Evolutionary conservation across 1,140 invertebrate species (phyloP).

Genomic region (Pseudomyrmex concolor): DNA sequence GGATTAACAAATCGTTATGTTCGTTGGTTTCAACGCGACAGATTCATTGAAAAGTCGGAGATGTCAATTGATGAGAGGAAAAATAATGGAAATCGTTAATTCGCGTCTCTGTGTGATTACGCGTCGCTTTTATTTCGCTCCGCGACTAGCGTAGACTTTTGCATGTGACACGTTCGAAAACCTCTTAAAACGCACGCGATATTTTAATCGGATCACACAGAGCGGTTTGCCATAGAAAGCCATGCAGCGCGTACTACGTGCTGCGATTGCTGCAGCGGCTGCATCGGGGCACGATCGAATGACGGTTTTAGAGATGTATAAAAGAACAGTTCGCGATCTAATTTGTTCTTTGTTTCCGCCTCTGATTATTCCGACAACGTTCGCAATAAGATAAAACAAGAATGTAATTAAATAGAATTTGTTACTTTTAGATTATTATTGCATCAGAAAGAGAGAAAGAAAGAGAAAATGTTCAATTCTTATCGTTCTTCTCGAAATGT

Average conservation of each 20-base stretch:
- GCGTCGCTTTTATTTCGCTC: conserved; percentile 14
- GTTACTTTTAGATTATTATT: background rate
- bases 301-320: conserved; percentile 14
- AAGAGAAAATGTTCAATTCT: background rate
- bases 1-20: background rate
- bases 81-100: conserved; percentile 19
- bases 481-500: background rate
- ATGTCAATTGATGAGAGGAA: background rate
- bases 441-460: no score
- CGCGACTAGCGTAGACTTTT: background rate
- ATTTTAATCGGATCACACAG: conserved; percentile 48
- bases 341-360: conserved; percentile 23
- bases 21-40: background rate
- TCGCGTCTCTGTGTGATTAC: background rate
- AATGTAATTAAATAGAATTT: background rate
- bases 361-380: conserved; percentile 17
- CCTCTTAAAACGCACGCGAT: conserved; percentile 50
- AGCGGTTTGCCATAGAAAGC: conserved; percentile 27
- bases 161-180: conserved; percentile 40
- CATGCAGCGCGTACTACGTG: conserved; percentile 8
- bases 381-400: background rate
- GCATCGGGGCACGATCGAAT: conserved; percentile 4
- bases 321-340: conserved; percentile 33
- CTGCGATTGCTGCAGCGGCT: conserved; percentile 15
- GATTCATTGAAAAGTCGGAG: background rate